Conservation (phyloP, 2,888 invertebrate species). For the Schizaphis graminum region DNA sequence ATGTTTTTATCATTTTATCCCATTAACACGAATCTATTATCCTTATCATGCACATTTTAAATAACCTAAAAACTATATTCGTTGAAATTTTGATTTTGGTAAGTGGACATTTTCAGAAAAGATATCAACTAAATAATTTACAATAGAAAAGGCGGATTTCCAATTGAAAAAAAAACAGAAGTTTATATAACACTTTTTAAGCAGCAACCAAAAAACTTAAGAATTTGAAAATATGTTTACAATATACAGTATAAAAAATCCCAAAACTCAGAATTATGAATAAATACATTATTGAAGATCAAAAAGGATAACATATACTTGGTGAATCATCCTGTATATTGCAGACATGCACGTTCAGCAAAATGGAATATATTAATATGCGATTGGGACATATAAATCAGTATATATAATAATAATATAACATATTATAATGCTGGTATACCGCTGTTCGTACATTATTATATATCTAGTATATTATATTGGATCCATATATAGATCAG, state of each 20-base stretch:
- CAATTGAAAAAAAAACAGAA: background rate
- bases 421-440: background rate
- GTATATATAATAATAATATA: background rate
- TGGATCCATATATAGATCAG: slow-evolving; percentile 48
- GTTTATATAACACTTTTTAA: background rate
- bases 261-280: background rate
- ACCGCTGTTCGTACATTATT: background rate
- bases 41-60: background rate
- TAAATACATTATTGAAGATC: background rate
- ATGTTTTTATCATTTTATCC: background rate
- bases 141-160: background rate
- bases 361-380: background rate
- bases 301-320: background rate
- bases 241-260: background rate
- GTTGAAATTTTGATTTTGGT: background rate
- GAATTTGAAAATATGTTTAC: background rate
- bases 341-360: background rate
- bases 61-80: background rate
- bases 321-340: background rate
- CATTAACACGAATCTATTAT: background rate
- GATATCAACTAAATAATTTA: background rate
- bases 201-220: background rate
- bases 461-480: background rate
- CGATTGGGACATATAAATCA: slow-evolving; percentile 35
- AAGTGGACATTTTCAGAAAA: background rate